A percentile compares a stretch with the other conserved stretches of the same genome.
Conservation (phyloP, 2,113 vertebrate genomes). For the Silurus asotus region DNA sequence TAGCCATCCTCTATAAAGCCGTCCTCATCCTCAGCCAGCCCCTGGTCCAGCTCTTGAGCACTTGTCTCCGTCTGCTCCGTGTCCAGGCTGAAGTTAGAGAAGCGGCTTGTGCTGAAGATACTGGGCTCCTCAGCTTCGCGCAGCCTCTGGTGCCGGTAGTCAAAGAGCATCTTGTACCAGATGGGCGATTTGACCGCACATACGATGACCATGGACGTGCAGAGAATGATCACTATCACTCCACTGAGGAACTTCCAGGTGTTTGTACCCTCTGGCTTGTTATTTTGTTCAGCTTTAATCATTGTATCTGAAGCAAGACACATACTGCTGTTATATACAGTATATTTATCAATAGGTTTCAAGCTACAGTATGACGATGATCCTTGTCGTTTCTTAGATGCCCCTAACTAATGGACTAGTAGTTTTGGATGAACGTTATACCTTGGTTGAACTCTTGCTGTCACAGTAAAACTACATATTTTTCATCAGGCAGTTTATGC, state of each 20-base stretch:
- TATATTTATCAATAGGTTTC: not conserved
- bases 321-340: not conserved
- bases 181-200: conserved; percentile 80
- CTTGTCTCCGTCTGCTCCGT: conserved; percentile 60
- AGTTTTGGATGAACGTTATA: not conserved
- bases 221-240: conserved; percentile 72
- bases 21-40: conserved; percentile 71
- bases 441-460: not conserved
- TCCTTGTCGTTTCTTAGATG: not conserved
- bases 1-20: conserved; percentile 90
- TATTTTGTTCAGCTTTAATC: not conserved
- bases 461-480: no score
- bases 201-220: conserved; percentile 76
- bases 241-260: conserved; percentile 82
- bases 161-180: conserved; percentile 81
- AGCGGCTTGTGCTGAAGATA: conserved; percentile 61
- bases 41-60: conserved; percentile 60
- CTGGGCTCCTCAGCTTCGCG: conserved; percentile 72
- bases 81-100: conserved; percentile 51
- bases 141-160: conserved; percentile 82
- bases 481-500: not conserved
- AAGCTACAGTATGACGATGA: not conserved
- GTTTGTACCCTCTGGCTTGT: conserved; percentile 65
- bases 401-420: not conserved
- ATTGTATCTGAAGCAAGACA: conserved; percentile 39